Evolutionary conservation across 2,888 invertebrate species (phyloP), one percentile per base, ranked within the genome.

Genomic region (Margaritifera margaritifera): DNA sequence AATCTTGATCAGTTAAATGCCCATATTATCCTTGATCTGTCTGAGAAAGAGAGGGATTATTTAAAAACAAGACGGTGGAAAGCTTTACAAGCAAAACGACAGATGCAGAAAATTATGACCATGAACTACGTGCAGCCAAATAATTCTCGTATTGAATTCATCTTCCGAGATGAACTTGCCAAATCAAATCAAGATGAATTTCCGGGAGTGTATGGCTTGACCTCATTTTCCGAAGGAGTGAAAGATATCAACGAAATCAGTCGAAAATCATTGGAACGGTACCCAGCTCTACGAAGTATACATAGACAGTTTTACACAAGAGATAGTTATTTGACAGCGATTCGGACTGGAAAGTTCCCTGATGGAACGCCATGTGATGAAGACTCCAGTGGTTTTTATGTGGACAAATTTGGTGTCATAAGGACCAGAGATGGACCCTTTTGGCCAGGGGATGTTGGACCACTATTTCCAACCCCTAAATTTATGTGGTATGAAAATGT

Each of bases 381-480:
- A 22, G 72, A 81, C 19, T 74, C 75, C 1, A 73, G 78, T 58
- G 87, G 86, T 2, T 80, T 78, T 6, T 88, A 83, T 74, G 75
- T 74, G 53, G 88, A 89, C 74, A 81, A 81, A 67, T 86, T 82
- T 69, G 89, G 89, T 31, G 82, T 89, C 42, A 62, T 86, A 22
- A 74, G 88, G 11, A 83, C 82, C 70, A 74, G 79, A 53, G 80
- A 88, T 67, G 89, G 89, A 31, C 89, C 89, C 3, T 89, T 89
- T 75, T 89, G 89, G 89, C 89, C 89, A 0, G 69, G 75, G 20
- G 88, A 89, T 60, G 84, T 80, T 69, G 84, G 86, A 4, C 89
- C 89, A 0, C 69, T 88, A 20, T 85, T 82, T 75, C 84, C 88
- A 2, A 80, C 88, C 0, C 89, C 88, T 0, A 77, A 78, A 53